A percentile compares a stretch with the other conserved stretches of the same genome.
Conservation (phyloP, 2,888 invertebrate genomes). For the Candidula unifasciata region DNA sequence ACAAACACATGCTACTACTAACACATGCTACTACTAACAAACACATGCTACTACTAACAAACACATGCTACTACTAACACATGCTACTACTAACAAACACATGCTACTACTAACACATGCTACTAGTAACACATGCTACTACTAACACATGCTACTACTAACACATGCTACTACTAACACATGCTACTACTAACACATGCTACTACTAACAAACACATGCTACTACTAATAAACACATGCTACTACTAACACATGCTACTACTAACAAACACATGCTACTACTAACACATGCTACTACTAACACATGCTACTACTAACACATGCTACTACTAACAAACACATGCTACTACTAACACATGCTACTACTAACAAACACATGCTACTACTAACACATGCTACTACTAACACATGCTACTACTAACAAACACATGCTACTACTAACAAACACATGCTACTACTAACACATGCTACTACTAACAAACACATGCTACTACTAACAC, state of each 20-base stretch:
- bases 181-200: not conserved
- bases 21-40: not conserved
- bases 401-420: not conserved
- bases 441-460: not conserved
- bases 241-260: not conserved
- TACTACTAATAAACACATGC: too few relatives aligned
- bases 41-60: too few relatives aligned
- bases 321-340: too few relatives aligned
- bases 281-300: not conserved
- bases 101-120: not conserved
- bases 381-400: too few relatives aligned
- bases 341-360: not conserved
- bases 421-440: too few relatives aligned
- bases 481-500: too few relatives aligned
- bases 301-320: not conserved
- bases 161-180: not conserved
- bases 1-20: too few relatives aligned
- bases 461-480: too few relatives aligned
- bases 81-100: too few relatives aligned
- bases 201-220: not conserved
- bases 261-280: not conserved
- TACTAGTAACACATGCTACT: too few relatives aligned
- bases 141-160: not conserved
- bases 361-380: not conserved
- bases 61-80: not conserved